Percentiles rank a stretch among this genome's conserved stretches.
phyloP scores from a whole-genome alignment of 2,888 invertebrate species.

The Acanthopleura granulata region DNA sequence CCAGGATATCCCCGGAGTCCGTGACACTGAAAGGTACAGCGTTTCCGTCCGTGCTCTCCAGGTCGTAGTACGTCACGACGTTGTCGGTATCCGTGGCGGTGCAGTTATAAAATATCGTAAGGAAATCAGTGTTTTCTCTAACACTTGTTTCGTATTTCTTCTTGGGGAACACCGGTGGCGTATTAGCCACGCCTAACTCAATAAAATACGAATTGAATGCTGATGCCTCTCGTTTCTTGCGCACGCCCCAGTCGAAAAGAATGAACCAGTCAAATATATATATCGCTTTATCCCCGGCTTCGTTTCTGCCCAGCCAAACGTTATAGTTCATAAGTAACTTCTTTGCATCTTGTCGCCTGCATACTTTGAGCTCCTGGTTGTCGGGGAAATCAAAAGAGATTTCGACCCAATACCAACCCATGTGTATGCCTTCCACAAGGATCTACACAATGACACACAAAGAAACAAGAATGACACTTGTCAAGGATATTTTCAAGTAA shows the following conservation, averaged over 20 bases:
- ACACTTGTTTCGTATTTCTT: neutral
- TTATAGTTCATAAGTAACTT: neutral
- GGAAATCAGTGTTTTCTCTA: neutral
- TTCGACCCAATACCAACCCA: neutral
- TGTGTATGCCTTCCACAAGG: neutral
- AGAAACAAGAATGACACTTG: too few species aligned
- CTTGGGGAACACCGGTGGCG: neutral
- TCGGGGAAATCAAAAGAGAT: neutral
- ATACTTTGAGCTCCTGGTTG: neutral
- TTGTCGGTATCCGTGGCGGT: neutral
- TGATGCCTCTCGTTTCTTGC: neutral
- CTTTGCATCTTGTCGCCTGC: neutral
- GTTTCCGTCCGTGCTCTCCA: neutral
- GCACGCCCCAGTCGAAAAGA: neutral
- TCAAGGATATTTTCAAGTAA: too few species aligned
- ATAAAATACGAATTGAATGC: constrained; percentile 10
- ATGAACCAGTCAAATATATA: neutral
- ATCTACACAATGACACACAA: neutral
- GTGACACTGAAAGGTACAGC: neutral
- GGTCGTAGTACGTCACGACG: neutral
- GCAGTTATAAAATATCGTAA: neutral
- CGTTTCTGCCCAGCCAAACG: neutral
- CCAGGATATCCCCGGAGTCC: neutral
- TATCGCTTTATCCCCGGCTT: neutral
- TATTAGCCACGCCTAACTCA: neutral